Percentiles rank a stretch among this genome's conserved stretches.
Conservation (phyloP, 2,113 vertebrate genomes). For the Dipodomys stephensi region DNA sequence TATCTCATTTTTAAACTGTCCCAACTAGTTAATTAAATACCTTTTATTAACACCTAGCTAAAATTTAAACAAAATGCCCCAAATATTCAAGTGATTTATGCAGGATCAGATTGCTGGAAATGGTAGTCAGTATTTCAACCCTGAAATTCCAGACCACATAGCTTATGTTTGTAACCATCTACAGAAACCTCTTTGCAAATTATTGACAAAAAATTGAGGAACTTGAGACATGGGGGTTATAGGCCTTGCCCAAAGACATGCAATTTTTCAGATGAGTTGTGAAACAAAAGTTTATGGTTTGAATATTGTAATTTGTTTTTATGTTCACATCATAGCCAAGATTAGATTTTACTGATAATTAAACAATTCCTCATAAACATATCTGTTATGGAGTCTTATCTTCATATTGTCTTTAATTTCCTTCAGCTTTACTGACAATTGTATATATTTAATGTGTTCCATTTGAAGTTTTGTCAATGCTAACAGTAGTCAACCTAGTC, state of each 20-base stretch:
- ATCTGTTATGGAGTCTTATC: background rate
- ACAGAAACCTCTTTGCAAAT: background rate
- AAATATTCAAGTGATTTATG: background rate
- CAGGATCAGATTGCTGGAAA: background rate
- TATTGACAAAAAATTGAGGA: background rate
- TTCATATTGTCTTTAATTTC: background rate
- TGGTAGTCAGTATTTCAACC: background rate
- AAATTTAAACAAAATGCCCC: background rate
- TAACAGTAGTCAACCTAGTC: background rate
- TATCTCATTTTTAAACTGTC: background rate
- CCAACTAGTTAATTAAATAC: background rate
- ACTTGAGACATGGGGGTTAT: rapidly evolving
- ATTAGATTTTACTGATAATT: background rate
- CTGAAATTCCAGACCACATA: background rate
- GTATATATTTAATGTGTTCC: background rate
- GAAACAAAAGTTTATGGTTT: background rate
- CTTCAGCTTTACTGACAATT: background rate
- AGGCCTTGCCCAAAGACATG: background rate
- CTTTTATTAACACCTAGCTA: background rate
- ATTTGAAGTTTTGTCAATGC: background rate
- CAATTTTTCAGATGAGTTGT: background rate
- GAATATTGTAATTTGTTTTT: background rate
- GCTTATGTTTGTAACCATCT: background rate
- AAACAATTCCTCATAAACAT: background rate
- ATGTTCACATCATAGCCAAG: background rate